phyloP scores from a whole-genome alignment of 2,113 vertebrate genomes.

The Platanista minor region DNA sequence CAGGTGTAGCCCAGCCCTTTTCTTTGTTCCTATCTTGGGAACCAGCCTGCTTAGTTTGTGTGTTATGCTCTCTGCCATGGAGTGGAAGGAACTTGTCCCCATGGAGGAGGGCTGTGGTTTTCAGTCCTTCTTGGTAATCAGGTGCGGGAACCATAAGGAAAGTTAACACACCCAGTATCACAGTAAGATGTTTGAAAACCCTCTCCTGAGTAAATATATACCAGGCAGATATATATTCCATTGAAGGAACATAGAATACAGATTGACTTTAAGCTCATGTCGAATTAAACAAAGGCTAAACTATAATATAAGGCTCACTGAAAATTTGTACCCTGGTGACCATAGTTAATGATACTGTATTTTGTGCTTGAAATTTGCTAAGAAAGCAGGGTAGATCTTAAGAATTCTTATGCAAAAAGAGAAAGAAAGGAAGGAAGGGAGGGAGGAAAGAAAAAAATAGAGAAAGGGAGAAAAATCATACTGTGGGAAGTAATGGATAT shows the following conservation, averaged over 20 bases:
- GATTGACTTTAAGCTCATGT: not conserved
- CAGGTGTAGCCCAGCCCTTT: not conserved
- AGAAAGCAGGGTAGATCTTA: not conserved
- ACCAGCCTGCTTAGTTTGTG: not conserved
- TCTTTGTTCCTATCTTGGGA: not conserved
- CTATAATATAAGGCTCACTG: not conserved
- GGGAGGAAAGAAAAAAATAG: not conserved
- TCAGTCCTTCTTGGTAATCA: not conserved
- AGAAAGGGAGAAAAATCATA: not conserved
- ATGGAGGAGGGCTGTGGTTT: not conserved
- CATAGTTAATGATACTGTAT: not conserved
- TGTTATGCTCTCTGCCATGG: not conserved
- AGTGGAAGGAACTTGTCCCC: rapidly evolving
- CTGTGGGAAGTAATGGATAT: not conserved
- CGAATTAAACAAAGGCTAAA: not conserved
- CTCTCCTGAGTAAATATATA: not conserved
- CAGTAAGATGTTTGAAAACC: not conserved
- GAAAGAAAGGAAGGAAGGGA: not conserved
- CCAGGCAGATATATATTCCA: not conserved
- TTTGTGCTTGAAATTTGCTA: not conserved
- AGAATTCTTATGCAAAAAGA: not conserved
- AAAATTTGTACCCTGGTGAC: rapidly evolving
- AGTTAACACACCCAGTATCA: not conserved
- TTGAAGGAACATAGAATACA: not conserved
- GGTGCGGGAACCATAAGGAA: not conserved